Evolutionary conservation across 35 echinoderm and acorn worm species (phyloP), one percentile per base, ranked within the genome.

Genomic region (Hemicentrotus pulcherrimus): DNA sequence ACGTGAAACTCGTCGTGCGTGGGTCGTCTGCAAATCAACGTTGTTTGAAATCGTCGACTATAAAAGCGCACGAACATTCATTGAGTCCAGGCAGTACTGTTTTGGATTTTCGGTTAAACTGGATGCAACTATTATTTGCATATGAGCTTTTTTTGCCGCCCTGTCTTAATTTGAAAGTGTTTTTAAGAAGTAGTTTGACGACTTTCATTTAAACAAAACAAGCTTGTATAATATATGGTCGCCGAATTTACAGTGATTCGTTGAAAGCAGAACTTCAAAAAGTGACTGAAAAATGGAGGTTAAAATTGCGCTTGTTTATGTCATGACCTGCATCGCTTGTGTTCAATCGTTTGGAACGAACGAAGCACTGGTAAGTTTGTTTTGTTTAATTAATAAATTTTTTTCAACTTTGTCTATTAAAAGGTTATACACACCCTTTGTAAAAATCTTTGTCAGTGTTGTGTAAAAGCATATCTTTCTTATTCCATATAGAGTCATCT

Each of bases 331-430:
- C 14, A 90, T 47, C 32, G 88, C 46, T 22, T 45, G 33, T 18
- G 88, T 90, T 11, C 88, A 90, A 5, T 90, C 88, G 32, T 33
- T 90, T 45, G 88, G 88, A 90, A 33, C 46, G 4, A 90, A 90
- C 32, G 88, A 90, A 47, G 88, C 32, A 5, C 32, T 90, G 88
- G 88, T 90, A 41, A 90, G 88, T 45, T 10, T 41, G 31, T 4
- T 89, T 28, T 41, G 14, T 47, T 45, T 32, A 5, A 4, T 89
- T 32, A 18, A 0, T 46, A 28, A 46, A 12, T 32, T 32, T 46
- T 88, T 88, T 33, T 88, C 31, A 48, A 1, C 14, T 46, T 41
- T 41, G 3, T 31, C 1, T 15, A 32, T 35, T 35, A 3, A 32
- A 88, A 4, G 32, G 32, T 89, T 32, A 41, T 41, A 1, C 6